phyloP scores from a whole-genome alignment of 2,113 vertebrate genomes.

The Catharus bicknelli region DNA sequence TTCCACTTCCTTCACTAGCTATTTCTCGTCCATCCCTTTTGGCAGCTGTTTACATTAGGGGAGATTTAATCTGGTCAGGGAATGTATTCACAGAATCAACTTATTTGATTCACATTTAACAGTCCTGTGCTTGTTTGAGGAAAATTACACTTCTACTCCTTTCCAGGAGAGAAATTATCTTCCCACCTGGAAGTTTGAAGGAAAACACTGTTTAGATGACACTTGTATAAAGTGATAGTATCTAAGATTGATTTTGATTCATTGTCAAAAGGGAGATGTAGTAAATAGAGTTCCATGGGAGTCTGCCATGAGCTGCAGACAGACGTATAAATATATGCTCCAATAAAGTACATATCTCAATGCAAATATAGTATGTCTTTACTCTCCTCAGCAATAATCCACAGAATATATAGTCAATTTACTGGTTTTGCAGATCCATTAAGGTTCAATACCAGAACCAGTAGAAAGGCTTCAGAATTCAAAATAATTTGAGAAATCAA shows the following conservation, averaged over 20 bases:
- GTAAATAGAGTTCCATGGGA: background rate
- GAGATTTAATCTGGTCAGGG: background rate
- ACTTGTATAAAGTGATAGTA: background rate
- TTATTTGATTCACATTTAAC: background rate
- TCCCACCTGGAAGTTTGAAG: background rate
- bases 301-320: background rate
- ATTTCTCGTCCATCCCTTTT: background rate
- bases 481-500: background rate
- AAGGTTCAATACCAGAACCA: background rate
- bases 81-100: background rate
- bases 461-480: background rate
- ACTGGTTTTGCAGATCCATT: background rate
- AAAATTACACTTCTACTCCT: background rate
- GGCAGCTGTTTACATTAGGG: background rate
- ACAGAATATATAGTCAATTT: background rate
- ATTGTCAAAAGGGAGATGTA: background rate
- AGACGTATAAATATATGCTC: background rate
- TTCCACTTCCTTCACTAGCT: background rate
- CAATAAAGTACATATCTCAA: background rate
- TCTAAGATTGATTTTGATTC: background rate
- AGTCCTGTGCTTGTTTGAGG: background rate
- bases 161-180: background rate
- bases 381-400: background rate
- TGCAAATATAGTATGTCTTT: background rate
- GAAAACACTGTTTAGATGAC: background rate